Evolutionary conservation across 2,113 vertebrate genomes (phyloP), one percentile per base, ranked within the genome.

Genomic region (Anguilla japonica): DNA sequence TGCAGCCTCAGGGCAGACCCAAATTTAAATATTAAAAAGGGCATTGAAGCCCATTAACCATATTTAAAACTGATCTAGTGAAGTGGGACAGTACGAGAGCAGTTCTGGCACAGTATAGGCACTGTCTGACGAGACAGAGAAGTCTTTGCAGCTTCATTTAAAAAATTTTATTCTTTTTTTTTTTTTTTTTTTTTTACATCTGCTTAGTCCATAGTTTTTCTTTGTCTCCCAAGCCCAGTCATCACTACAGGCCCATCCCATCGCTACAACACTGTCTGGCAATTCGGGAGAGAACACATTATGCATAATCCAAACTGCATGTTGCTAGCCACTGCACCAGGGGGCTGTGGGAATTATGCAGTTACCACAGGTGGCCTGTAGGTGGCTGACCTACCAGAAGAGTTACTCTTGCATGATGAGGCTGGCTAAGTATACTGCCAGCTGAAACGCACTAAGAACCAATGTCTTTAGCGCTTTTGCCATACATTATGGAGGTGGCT

Each of bases 1-100:
- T 80, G 29, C 41, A 78, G 75, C 56, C 2, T 34, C 41, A 9
- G 26, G 88, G 34, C 67, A 29, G 83, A 80, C 15, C 18, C 18
- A 86, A 83, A 87, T 87, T 89, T 88, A 39, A 89, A 88, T 88
- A 90, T 85, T 81, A 81, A 56, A 86, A 81, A n/a, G 50, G 79
- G 43, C 39, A 40, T 26, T n/a, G 43, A 53, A 81, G 82, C 29
- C 34, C 85, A 78, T 79, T 7, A 40, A 78, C 88, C 88, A 88
- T 84, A 82, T 87, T 85, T 71, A 6, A 83, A 34, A 22, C 83
- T 79, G 82, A 85, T 57, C 82, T 20, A 5, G 53, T 41, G 71
- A 50, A 83, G 80, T 13, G 71, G 11, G 26, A 50, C 43, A 43
- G 43, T 79, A 71, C 34, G 20, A 79, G 82, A n/a, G 41, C 11